These are phyloP conservation scores for Drosophila tropicalis DNA, from an alignment of 1,140 invertebrate genomes.

Conservation along the genomic window DNA sequence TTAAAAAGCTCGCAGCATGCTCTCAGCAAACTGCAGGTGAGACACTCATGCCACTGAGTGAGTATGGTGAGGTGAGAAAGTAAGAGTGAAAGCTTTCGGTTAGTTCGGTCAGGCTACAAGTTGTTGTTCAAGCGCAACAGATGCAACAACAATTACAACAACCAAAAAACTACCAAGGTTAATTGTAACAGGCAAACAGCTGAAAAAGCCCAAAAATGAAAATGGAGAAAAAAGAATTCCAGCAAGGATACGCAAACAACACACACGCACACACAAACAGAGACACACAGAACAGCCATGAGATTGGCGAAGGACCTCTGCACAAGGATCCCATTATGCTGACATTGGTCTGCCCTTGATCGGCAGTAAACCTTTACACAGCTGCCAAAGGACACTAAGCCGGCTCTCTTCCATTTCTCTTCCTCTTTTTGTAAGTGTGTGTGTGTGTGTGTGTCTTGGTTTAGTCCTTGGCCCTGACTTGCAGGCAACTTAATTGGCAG, in stretches of 20 bases:
- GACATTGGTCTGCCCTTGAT: conserved; percentile 76
- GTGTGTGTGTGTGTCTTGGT: too few species aligned
- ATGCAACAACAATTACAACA: conserved; percentile 31
- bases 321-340: conserved; percentile 54
- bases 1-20: neutral
- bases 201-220: conserved; percentile 31
- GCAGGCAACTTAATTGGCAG: conserved; percentile 45
- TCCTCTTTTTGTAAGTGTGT: neutral
- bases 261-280: conserved; percentile 10
- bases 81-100: conserved; percentile 19
- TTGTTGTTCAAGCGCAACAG: conserved; percentile 70
- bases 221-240: conserved; percentile 2
- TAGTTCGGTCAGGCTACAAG: conserved; percentile 50
- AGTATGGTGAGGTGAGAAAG: conserved; percentile 1
- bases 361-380: conserved; percentile 54
- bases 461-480: conserved; percentile 8
- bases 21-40: conserved; percentile 4
- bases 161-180: neutral
- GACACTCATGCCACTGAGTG: conserved; percentile 1
- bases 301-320: conserved; percentile 9
- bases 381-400: conserved; percentile 22
- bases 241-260: conserved; percentile 23
- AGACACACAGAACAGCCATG: conserved; percentile 6
- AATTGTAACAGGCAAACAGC: conserved; percentile 42
- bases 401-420: neutral